Evolutionary conservation across 2,113 vertebrate genomes (phyloP).

Genomic region (Eptatretus burgeri): DNA sequence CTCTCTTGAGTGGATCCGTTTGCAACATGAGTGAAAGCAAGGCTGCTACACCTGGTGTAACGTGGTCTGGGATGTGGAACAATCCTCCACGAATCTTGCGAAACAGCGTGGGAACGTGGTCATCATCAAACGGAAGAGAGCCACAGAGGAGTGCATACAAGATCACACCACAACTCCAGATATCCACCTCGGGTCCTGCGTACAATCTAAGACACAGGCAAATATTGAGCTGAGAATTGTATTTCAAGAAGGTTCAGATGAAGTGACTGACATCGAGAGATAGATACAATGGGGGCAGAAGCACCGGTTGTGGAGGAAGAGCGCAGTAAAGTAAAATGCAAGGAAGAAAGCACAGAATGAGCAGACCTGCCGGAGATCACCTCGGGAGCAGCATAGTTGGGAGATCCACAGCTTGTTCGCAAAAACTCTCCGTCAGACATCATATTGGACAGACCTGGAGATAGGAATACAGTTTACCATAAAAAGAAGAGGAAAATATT

Average conservation of each 20-base stretch:
- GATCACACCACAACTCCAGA: slow-evolving; percentile 94
- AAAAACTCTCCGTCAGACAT: slow-evolving; percentile 97
- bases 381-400: slow-evolving; percentile 91
- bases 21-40: slow-evolving; percentile 69
- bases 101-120: slow-evolving; percentile 79
- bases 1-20: slow-evolving; percentile 77
- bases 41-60: slow-evolving; percentile 45
- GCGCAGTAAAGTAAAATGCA: not conserved
- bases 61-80: slow-evolving; percentile 92
- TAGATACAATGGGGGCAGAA: not conserved
- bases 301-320: not conserved
- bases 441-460: slow-evolving; percentile 81
- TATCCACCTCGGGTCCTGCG: slow-evolving; percentile 82
- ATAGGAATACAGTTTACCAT: slow-evolving; percentile 9
- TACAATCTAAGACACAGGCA: slow-evolving; percentile 30
- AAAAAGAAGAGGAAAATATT: too few species aligned
- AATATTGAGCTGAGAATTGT: not conserved
- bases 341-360: not conserved
- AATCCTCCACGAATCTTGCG: slow-evolving; percentile 95
- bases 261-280: not conserved
- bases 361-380: slow-evolving; percentile 89
- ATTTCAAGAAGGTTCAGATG: not conserved
- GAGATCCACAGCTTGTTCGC: slow-evolving; percentile 81
- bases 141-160: slow-evolving; percentile 82
- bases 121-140: slow-evolving; percentile 78